A percentile compares a stretch with the other conserved stretches of the same genome.
Evolutionary conservation across 2,113 vertebrate genomes (phyloP).

Genomic region (Bubo bubo): DNA sequence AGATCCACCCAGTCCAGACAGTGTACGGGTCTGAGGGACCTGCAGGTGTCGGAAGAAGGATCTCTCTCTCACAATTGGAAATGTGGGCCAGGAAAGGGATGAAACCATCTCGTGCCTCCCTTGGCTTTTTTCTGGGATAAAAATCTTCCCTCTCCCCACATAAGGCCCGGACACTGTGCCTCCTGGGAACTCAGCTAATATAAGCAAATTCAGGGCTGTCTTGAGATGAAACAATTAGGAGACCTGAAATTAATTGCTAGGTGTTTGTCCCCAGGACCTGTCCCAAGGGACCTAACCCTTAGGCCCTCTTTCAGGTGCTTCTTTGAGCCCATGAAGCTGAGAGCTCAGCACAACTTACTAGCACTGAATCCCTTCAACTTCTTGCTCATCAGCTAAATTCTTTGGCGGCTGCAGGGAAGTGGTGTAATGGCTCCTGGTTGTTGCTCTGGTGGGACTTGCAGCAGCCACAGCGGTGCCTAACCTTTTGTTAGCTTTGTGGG

Average conservation of each 20-base stretch:
- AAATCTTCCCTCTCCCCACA: background rate
- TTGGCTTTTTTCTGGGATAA: background rate
- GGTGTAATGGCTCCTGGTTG: background rate
- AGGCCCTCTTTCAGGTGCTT: background rate
- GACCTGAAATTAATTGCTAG: background rate
- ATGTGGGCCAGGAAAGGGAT: background rate
- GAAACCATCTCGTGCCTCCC: background rate
- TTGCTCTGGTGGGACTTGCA: background rate
- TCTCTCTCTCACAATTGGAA: background rate
- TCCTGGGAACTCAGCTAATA: background rate
- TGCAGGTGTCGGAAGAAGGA: background rate
- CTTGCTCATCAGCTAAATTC: background rate
- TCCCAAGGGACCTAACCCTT: background rate
- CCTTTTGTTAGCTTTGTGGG: background rate
- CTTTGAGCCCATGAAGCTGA: background rate
- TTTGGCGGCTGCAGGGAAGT: background rate
- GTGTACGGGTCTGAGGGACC: background rate
- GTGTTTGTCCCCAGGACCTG: background rate
- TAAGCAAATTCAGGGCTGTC: background rate
- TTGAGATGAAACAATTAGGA: background rate
- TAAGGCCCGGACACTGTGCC: background rate
- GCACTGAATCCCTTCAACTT: background rate
- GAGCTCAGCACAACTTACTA: background rate
- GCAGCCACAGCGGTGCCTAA: background rate
- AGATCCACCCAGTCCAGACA: background rate